Percentiles rank a stretch among this genome's conserved stretches.
Conservation (phyloP, 64 coral and sea anemone genomes). For the Actinia tenebrosa region DNA sequence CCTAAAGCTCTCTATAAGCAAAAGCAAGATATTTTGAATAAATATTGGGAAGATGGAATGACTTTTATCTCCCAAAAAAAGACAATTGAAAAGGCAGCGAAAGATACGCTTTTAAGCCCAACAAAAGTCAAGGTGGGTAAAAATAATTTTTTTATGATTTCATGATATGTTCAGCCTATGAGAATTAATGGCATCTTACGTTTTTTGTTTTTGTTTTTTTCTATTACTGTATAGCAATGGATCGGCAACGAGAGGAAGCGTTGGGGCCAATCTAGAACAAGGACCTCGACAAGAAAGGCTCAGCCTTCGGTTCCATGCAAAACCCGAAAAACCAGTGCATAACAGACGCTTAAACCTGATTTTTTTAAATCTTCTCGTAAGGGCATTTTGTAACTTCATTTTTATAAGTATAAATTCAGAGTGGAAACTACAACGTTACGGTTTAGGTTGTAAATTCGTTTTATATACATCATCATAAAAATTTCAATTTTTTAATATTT, state of each 20-base stretch:
- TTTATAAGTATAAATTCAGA: neutral
- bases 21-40: too few species aligned
- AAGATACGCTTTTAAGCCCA: neutral
- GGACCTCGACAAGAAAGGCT: neutral
- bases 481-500: neutral
- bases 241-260: constrained; percentile 18
- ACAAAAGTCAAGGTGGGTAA: neutral
- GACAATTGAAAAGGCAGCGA: neutral
- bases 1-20: too few species aligned
- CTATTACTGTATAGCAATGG: neutral
- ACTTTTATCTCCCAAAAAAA: neutral
- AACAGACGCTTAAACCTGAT: neutral
- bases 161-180: neutral
- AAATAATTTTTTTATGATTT: neutral
- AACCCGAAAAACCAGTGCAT: constrained; percentile 1
- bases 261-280: neutral
- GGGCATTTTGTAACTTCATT: neutral
- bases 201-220: neutral
- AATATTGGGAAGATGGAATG: too few species aligned
- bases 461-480: neutral
- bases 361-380: constrained; percentile 1
- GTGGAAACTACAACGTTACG: neutral
- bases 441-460: neutral
- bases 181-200: neutral
- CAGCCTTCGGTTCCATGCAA: constrained; percentile 3